Conservation (phyloP, 2,113 vertebrate genomes). For the Microtus oregoni region DNA sequence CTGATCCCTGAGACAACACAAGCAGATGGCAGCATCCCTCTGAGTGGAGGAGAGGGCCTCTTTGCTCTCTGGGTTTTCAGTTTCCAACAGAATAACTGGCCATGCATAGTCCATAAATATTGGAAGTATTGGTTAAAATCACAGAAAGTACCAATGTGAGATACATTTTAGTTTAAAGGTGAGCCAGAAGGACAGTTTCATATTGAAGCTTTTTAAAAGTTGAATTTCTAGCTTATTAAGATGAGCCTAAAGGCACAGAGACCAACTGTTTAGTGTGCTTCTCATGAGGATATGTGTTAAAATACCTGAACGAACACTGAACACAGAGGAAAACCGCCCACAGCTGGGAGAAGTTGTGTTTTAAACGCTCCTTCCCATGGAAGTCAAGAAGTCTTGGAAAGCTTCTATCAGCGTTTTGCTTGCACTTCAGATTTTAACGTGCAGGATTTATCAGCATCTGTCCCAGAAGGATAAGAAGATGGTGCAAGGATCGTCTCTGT, state of each 20-base stretch:
- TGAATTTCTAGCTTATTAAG: slow-evolving; percentile 61
- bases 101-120: background rate
- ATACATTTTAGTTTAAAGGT: background rate
- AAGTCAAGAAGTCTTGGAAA: background rate
- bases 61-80: background rate
- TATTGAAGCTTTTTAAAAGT: slow-evolving; percentile 32
- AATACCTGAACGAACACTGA: background rate
- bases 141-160: background rate
- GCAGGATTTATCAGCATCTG: background rate
- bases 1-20: background rate
- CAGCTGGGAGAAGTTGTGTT: background rate
- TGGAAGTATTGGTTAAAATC: slow-evolving; percentile 27
- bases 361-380: background rate
- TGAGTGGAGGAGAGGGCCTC: background rate
- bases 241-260: slow-evolving; percentile 20
- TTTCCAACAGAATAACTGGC: background rate
- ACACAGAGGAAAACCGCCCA: slow-evolving; percentile 7
- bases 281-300: background rate
- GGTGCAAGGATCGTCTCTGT: background rate
- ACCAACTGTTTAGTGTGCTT: background rate
- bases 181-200: slow-evolving; percentile 45
- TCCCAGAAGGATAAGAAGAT: slow-evolving; percentile 18
- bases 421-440: slow-evolving; percentile 34
- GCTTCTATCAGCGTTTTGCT: background rate
- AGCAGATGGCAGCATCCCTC: background rate